A percentile compares a stretch with the other conserved stretches of the same genome.
phyloP scores from a whole-genome alignment of 2,888 invertebrate genomes.

The Shargacucullia verbasci region DNA sequence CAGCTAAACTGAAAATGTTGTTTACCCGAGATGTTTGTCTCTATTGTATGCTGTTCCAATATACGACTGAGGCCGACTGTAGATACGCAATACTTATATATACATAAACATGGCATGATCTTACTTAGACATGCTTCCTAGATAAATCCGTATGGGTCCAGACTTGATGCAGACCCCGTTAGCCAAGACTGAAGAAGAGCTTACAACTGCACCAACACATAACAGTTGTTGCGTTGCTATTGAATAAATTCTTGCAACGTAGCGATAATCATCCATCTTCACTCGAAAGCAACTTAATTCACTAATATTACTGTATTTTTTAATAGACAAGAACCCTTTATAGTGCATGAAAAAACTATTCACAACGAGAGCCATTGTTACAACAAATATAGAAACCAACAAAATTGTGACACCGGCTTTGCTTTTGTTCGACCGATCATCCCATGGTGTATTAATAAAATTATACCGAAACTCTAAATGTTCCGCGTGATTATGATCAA shows the following conservation, averaged over 20 bases:
- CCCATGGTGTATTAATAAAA: constrained; percentile 80
- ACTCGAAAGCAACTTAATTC: constrained; percentile 73
- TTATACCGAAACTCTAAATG: constrained; percentile 71
- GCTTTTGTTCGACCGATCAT: constrained; percentile 74
- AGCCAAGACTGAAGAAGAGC: constrained; percentile 70
- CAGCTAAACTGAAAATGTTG: too few relatives aligned
- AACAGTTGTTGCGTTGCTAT: constrained; percentile 70
- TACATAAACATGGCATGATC: not conserved
- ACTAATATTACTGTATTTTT: constrained; percentile 34
- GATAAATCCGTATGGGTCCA: constrained; percentile 71
- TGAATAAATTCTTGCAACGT: constrained; percentile 77
- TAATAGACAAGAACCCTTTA: constrained; percentile 52
- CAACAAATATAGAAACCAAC: constrained; percentile 70
- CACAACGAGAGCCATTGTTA: constrained; percentile 67
- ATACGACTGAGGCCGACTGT: too few relatives aligned
- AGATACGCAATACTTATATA: too few relatives aligned
- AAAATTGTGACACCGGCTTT: constrained; percentile 73
- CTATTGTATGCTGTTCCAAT: too few relatives aligned
- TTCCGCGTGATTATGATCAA: constrained; percentile 59
- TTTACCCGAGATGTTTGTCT: too few relatives aligned
- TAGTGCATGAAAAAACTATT: constrained; percentile 75
- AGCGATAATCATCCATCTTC: constrained; percentile 71
- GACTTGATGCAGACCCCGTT: constrained; percentile 75
- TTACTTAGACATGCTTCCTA: constrained; percentile 75
- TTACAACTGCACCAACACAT: constrained; percentile 79